A percentile compares a stretch with the other conserved stretches of the same genome.
Evolutionary conservation across 1,140 invertebrate species (phyloP).

Genomic region (Drosophila bocki): DNA sequence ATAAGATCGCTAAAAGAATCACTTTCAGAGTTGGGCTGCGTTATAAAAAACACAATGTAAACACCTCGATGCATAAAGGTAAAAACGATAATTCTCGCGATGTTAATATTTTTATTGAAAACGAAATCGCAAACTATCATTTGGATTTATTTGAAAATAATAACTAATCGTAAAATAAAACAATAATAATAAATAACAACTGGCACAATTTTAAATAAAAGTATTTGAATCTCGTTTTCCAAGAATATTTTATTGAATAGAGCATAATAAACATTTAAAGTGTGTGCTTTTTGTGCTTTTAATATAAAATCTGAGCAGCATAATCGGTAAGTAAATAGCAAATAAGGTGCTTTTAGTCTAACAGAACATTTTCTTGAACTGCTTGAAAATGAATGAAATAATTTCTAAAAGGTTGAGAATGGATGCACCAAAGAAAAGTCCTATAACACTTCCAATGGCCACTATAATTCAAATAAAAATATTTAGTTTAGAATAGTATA

Average conservation of each 20-base stretch:
- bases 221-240: not conserved
- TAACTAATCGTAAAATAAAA: conserved; percentile 16
- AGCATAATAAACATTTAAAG: not conserved
- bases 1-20: not conserved
- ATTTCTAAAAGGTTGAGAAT: conserved; percentile 63
- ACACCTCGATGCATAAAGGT: conserved; percentile 48
- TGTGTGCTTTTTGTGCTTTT: not conserved
- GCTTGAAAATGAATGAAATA: conserved; percentile 32
- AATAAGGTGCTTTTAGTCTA: not conserved
- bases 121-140: conserved; percentile 59
- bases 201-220: conserved; percentile 20
- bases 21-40: conserved; percentile 55
- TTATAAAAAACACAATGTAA: conserved; percentile 55
- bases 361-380: not conserved
- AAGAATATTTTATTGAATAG: not conserved
- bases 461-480: conserved; percentile 27
- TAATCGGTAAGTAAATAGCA: not conserved
- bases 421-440: conserved; percentile 60
- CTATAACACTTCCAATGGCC: conserved; percentile 63
- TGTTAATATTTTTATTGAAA: conserved; percentile 59
- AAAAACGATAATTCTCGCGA: conserved; percentile 51
- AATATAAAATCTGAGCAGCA: conserved; percentile 1
- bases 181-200: too few relatives aligned
- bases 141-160: conserved; percentile 54
- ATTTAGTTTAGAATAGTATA: not conserved